Conservation (phyloP, 2,113 vertebrate genomes). For the Chroicocephalus ridibundus region DNA sequence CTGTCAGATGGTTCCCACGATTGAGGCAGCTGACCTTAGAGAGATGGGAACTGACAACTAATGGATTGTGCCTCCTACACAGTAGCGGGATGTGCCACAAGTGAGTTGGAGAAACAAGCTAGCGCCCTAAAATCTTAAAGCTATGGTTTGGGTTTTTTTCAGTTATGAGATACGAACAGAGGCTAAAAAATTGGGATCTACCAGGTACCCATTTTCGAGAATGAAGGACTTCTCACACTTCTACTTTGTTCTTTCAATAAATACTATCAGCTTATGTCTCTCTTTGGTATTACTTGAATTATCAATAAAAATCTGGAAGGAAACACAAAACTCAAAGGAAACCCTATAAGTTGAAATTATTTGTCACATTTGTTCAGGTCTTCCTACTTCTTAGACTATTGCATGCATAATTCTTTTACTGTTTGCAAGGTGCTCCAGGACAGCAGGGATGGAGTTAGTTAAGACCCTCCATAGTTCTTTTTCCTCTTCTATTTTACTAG, state of each 20-base stretch:
- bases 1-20: slow-evolving; percentile 16
- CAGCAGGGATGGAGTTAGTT: not conserved
- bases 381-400: not conserved
- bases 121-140: slow-evolving; percentile 15
- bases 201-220: not conserved
- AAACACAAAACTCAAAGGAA: not conserved
- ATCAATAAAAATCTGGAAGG: not conserved
- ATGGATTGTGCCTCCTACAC: slow-evolving; percentile 37
- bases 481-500: not conserved
- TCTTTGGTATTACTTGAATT: not conserved
- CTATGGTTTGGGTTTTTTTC: not conserved
- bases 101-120: not conserved
- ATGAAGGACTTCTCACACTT: not conserved
- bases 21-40: slow-evolving; percentile 31
- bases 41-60: slow-evolving; percentile 39
- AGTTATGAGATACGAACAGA: not conserved
- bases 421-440: not conserved
- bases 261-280: not conserved
- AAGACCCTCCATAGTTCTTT: not conserved
- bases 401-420: not conserved
- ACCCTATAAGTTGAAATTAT: not conserved
- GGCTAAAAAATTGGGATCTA: not conserved
- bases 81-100: not conserved
- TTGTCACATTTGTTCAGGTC: not conserved
- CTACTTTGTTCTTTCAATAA: not conserved